Evolutionary conservation across 2,888 invertebrate genomes (phyloP).

Genomic region (Coelopa pilipes): DNA sequence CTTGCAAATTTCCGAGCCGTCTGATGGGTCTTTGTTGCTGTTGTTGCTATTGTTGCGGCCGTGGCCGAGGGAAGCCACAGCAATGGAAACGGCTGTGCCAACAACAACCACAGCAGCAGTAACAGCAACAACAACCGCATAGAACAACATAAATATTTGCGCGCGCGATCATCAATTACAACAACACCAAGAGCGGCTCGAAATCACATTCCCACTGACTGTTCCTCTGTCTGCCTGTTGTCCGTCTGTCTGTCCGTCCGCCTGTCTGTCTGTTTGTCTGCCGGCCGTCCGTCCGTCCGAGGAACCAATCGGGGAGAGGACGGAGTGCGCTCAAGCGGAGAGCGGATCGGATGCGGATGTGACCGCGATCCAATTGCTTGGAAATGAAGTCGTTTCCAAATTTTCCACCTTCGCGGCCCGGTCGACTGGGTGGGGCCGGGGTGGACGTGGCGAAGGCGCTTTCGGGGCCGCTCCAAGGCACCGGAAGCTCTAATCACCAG

Average conservation of each 20-base stretch:
- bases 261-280: neutral
- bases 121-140: neutral
- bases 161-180: constrained; percentile 11
- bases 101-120: neutral
- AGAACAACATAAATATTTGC: constrained; percentile 7
- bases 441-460: neutral
- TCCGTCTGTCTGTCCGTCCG: neutral
- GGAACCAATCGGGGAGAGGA: neutral
- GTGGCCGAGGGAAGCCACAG: too few relatives aligned
- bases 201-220: neutral
- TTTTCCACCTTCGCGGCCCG: neutral
- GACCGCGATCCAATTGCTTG: constrained; percentile 15
- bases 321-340: constrained; percentile 21
- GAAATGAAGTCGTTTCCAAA: constrained; percentile 15
- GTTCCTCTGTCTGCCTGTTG: neutral
- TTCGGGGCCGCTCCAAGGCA: neutral
- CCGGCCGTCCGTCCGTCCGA: neutral
- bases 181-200: neutral
- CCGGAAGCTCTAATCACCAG: constrained; percentile 18
- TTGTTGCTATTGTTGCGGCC: too few relatives aligned
- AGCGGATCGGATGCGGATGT: neutral
- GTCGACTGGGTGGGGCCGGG: neutral
- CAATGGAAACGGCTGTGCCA: too few relatives aligned
- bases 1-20: constrained; percentile 5
- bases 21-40: neutral